Evolutionary conservation across 2,113 vertebrate genomes (phyloP).

Genomic region (Scartelaos histophorus): DNA sequence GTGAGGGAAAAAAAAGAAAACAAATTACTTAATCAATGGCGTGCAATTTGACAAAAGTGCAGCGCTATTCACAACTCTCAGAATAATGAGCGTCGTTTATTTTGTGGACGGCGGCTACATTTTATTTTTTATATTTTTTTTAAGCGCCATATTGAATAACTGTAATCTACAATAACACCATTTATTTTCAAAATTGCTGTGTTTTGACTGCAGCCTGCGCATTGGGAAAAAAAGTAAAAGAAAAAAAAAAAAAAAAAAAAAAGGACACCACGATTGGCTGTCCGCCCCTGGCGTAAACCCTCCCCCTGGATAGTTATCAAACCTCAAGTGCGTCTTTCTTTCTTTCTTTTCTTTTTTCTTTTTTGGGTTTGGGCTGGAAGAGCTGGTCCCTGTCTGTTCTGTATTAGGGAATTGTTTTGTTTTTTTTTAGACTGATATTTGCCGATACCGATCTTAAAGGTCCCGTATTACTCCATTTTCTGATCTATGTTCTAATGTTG

Average conservation of each 20-base stretch:
- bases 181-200: conserved; percentile 9
- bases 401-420: not conserved
- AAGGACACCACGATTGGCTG: not conserved
- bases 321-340: not conserved
- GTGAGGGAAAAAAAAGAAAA: not conserved
- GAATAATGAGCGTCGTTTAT: conserved; percentile 3
- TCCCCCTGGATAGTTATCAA: not conserved
- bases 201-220: not conserved
- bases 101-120: not conserved
- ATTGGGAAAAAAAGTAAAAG: not conserved
- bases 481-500: no score
- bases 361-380: not conserved
- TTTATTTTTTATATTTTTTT: not conserved
- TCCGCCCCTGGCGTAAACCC: not conserved
- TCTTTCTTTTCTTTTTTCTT: no score
- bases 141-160: conserved; percentile 5
- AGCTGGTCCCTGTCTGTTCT: not conserved
- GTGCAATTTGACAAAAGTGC: conserved; percentile 7
- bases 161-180: conserved; percentile 7
- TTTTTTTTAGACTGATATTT: not conserved
- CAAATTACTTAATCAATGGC: conserved; percentile 1
- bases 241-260: no score
- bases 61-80: not conserved
- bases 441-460: no score
- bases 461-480: no score